A percentile compares a stretch with the other conserved stretches of the same genome.
phyloP scores from a whole-genome alignment of 2,797 vertebrate species.

The Gallinago solitaria region DNA sequence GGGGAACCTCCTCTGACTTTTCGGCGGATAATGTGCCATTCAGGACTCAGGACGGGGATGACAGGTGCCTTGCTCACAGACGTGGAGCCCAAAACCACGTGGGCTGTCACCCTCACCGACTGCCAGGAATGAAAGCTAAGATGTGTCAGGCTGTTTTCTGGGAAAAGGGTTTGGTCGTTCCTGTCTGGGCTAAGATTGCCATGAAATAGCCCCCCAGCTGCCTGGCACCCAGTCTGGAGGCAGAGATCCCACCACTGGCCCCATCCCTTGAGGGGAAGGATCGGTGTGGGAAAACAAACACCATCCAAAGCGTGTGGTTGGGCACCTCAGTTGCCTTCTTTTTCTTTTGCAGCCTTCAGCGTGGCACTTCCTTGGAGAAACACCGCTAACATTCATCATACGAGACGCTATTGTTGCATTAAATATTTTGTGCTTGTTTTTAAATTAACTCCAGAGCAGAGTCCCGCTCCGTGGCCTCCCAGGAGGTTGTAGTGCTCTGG shows the following conservation, averaged over 20 bases:
- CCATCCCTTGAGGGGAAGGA: neutral
- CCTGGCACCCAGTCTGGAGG: neutral
- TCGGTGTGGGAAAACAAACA: neutral
- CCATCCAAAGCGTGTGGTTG: neutral
- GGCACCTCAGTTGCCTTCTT: neutral
- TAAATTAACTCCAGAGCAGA: neutral
- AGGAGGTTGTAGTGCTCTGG: neutral
- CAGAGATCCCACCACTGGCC: neutral
- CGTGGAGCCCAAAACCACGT: fast-evolving
- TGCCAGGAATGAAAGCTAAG: constrained; percentile 15
- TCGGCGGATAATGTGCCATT: neutral
- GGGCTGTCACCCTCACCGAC: neutral
- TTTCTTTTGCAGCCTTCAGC: neutral
- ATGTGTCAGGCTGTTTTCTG: constrained; percentile 24
- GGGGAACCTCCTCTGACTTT: neutral
- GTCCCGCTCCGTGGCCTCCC: neutral
- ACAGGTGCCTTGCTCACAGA: constrained; percentile 21
- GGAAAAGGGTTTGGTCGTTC: neutral
- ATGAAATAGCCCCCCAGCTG: neutral
- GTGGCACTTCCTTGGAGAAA: neutral
- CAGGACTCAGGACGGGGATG: neutral
- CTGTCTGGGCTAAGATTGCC: neutral
- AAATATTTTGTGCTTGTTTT: neutral
- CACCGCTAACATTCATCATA: neutral
- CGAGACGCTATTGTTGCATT: neutral